phyloP scores from a whole-genome alignment of 2,888 invertebrate species.

The Caenorhabditis angaria region DNA sequence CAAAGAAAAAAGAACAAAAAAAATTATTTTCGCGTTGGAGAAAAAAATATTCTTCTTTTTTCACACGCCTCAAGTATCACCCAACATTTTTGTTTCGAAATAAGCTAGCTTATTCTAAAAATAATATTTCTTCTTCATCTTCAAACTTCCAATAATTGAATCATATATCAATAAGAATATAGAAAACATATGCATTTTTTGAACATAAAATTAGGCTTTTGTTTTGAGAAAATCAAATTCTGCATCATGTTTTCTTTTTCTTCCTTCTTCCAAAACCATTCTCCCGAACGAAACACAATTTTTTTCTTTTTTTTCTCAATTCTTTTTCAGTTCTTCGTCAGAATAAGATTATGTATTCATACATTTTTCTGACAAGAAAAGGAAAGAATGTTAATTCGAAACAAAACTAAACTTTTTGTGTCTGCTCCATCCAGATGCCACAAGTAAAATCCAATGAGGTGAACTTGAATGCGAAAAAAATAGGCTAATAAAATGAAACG shows the following conservation, averaged over 20 bases:
- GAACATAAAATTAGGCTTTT: too few relatives aligned
- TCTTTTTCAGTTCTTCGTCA: neutral
- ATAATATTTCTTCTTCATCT: slow-evolving; percentile 6
- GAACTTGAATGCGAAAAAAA: neutral
- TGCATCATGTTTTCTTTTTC: slow-evolving; percentile 9
- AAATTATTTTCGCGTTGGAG: too few relatives aligned
- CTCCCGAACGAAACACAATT: neutral
- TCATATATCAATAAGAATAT: too few relatives aligned
- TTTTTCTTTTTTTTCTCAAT: slow-evolving; percentile 1
- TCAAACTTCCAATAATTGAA: neutral
- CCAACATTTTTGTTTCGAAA: too few relatives aligned
- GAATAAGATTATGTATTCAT: neutral
- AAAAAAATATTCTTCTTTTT: neutral
- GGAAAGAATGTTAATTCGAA: too few relatives aligned
- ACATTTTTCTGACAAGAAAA: neutral
- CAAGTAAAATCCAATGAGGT: neutral
- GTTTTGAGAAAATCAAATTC: too few relatives aligned
- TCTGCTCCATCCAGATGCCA: slow-evolving; percentile 1
- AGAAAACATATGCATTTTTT: too few relatives aligned
- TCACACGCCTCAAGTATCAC: slow-evolving; percentile 1
- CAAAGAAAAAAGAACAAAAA: too few relatives aligned
- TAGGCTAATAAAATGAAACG: too few relatives aligned
- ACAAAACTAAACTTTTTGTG: too few relatives aligned
- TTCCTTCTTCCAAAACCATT: neutral
- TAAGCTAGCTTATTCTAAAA: too few relatives aligned